phyloP scores from a whole-genome alignment of 2,888 invertebrate species.

The Ellobium chinense region DNA sequence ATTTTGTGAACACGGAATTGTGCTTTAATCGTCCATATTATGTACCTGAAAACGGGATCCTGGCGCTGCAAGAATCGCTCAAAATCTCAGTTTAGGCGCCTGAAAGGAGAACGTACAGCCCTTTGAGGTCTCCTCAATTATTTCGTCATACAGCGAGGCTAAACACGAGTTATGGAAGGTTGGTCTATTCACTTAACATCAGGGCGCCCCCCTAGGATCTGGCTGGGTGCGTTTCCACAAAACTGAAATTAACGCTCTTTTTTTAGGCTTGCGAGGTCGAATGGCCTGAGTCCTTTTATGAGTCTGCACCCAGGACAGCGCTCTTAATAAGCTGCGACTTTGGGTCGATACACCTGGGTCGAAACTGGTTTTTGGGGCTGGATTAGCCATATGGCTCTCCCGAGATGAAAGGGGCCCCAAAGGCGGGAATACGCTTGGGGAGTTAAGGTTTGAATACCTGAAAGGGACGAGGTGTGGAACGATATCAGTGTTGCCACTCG shows the following conservation, averaged over 20 bases:
- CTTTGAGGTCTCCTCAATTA: too few species aligned
- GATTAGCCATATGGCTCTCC: background rate
- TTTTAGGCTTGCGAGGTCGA: background rate
- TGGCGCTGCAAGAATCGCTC: too few species aligned
- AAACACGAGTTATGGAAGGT: background rate
- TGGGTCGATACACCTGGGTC: background rate
- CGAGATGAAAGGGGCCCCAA: background rate
- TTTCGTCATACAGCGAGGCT: background rate
- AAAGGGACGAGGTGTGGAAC: too few species aligned
- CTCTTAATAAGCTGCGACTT: background rate
- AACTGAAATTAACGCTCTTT: slow-evolving; percentile 33
- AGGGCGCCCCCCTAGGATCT: background rate
- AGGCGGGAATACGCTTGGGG: too few species aligned
- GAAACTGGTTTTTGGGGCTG: background rate
- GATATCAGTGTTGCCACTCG: too few species aligned
- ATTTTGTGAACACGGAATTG: too few species aligned
- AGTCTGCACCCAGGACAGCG: background rate
- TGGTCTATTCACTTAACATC: background rate
- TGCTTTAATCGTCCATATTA: too few species aligned
- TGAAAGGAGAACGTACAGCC: too few species aligned
- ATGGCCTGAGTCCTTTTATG: slow-evolving; percentile 6
- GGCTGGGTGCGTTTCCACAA: slow-evolving; percentile 29
- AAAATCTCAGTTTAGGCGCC: too few species aligned
- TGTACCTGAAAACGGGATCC: too few species aligned
- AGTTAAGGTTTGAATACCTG: too few species aligned